A percentile compares a stretch with the other conserved stretches of the same genome.
Conservation (phyloP, 2,113 vertebrate genomes). For the Neodon shergylaensis region DNA sequence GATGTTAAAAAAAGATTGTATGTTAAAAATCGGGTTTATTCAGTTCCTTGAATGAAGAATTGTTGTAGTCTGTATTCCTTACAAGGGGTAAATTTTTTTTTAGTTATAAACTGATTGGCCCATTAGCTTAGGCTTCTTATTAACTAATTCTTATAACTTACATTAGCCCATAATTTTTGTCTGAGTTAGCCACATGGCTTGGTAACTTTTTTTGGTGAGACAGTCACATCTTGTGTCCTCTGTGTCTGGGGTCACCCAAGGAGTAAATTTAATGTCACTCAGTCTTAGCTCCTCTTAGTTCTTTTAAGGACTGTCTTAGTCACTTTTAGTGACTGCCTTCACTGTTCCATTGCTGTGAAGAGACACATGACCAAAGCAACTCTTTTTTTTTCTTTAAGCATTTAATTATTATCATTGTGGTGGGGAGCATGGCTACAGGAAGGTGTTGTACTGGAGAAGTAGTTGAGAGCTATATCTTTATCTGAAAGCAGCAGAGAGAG, state of each 20-base stretch:
- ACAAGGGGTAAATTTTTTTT: background rate
- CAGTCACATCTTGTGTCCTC: too few species aligned
- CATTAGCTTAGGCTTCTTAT: too few species aligned
- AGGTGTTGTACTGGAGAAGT: background rate
- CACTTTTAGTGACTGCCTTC: background rate
- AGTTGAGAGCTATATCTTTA: background rate
- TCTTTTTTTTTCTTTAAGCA: background rate
- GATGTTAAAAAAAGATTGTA: background rate
- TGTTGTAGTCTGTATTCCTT: background rate
- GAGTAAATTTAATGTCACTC: background rate
- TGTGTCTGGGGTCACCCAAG: too few species aligned
- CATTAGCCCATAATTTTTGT: too few species aligned
- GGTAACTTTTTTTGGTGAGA: too few species aligned
- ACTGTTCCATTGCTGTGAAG: background rate
- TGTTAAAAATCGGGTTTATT: conserved; percentile 21
- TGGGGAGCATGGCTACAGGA: background rate
- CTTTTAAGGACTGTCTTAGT: background rate
- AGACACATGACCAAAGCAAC: background rate
- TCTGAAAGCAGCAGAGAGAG: background rate
- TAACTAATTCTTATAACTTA: too few species aligned
- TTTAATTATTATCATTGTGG: background rate
- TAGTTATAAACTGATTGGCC: too few species aligned
- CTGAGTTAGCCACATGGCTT: too few species aligned
- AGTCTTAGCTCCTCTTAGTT: background rate
- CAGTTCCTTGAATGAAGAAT: background rate